Evolutionary conservation across 2,113 vertebrate species (phyloP), one percentile per base, ranked within the genome.

Genomic region (Callipepla californica): DNA sequence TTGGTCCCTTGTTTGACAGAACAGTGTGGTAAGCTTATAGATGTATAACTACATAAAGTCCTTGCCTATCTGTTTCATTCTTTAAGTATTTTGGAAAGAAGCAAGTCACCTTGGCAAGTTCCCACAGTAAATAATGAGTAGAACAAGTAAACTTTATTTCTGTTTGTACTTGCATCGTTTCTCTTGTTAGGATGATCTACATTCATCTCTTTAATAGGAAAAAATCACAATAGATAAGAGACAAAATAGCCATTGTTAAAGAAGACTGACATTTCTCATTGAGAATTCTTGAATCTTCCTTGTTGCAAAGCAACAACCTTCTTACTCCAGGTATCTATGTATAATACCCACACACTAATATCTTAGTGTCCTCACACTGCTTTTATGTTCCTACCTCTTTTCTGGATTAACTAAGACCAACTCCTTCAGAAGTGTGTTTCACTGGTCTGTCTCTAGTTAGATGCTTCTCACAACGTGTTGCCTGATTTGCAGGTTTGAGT

Each of bases 1-100:
- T 68, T 32, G 13, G 16, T 57, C 62, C 72, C 76, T 50, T 61
- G 82, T 50, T 80, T 82, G 23, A 93, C n/a, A 80, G 67, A 87
- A 58, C 53, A 51, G 85, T 83, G 80, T 62, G 32, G 38, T 83
- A 94, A 55, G 30, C 67, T 62, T 85, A 94, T 92, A 83, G 74
- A 62, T 59, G 82, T 9, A 58, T 44, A 75, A 58, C 59, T 92
- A 89, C 81, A 88, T 38, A 80, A 94, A 81, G 20, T 74, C 51
- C 30, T 72, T 96, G 48, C 26, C 50, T 79, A 95, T 96, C 93
- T 96, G 36, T 65, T 93, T 61, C 59, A 87, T 84, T 44, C n/a
- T 93, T 85, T 80, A 94, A 88, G 59, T 94, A 87, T 94, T 97
- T 88, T 95, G 82, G 59, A 87, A 95, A 23, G 57, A 80, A 67